Evolutionary conservation across 1,140 invertebrate genomes (phyloP).

Genomic region (Pogonomyrmex barbatus): DNA sequence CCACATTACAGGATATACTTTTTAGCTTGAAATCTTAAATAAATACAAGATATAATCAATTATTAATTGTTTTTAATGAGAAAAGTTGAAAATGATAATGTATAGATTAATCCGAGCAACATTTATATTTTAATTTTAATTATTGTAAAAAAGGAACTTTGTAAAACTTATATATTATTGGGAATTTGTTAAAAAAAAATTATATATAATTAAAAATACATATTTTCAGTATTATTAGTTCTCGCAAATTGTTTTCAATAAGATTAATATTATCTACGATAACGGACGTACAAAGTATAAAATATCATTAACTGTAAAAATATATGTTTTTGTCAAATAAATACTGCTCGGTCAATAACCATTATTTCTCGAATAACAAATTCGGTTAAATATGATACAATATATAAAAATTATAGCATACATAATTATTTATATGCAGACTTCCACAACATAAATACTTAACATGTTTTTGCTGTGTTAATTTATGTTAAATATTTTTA

Average conservation of each 20-base stretch:
- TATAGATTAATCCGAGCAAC: neutral
- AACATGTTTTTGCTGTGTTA: neutral
- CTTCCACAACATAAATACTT: neutral
- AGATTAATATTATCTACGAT: neutral
- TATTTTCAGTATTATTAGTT: neutral
- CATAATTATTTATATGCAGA: neutral
- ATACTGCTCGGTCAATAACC: neutral
- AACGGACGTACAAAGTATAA: neutral
- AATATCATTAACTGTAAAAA: neutral
- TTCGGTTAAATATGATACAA: neutral
- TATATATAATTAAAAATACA: slow-evolving; percentile 7
- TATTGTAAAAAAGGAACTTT: neutral
- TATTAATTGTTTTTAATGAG: neutral
- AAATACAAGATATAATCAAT: too few species aligned
- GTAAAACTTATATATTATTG: neutral
- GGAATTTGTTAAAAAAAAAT: neutral
- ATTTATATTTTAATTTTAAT: neutral
- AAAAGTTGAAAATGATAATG: neutral
- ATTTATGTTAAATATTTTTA: neutral
- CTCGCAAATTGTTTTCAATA: neutral
- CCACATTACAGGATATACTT: neutral
- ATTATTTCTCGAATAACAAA: neutral
- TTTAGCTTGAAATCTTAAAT: too few species aligned
- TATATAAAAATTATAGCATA: neutral
- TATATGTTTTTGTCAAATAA: neutral